These are phyloP conservation scores for Tipula unca DNA, from an alignment of 2,888 invertebrate species.

Conservation along the genomic window DNA sequence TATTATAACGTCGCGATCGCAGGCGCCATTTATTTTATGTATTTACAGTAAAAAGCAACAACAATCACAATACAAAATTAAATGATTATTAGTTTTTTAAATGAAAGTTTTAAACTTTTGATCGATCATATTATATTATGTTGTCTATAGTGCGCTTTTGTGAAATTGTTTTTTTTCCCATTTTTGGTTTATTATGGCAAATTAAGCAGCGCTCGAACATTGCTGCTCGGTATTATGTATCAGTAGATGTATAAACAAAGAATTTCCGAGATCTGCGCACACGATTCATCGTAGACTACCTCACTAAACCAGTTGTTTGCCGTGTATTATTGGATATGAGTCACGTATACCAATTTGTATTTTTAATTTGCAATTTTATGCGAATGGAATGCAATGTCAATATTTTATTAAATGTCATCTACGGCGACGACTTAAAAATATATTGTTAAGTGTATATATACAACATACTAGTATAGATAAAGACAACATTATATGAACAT, in stretches of 20 bases:
- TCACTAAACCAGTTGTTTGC: background rate
- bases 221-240: background rate
- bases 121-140: background rate
- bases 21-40: conserved; percentile 14
- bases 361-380: conserved; percentile 8
- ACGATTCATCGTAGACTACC: background rate
- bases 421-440: background rate
- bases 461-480: background rate
- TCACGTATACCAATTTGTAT: background rate
- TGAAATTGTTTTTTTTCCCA: background rate
- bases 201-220: background rate
- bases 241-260: background rate
- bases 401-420: conserved; percentile 8
- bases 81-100: background rate
- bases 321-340: background rate
- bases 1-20: background rate
- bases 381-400: conserved; percentile 14
- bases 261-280: background rate
- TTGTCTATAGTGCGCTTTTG: background rate
- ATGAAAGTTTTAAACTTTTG: background rate
- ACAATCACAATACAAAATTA: background rate
- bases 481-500: background rate
- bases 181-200: background rate
- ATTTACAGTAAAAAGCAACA: background rate
- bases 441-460: background rate